Evolutionary conservation across 2,113 vertebrate species (phyloP).

Genomic region (Coracopsis vasa): DNA sequence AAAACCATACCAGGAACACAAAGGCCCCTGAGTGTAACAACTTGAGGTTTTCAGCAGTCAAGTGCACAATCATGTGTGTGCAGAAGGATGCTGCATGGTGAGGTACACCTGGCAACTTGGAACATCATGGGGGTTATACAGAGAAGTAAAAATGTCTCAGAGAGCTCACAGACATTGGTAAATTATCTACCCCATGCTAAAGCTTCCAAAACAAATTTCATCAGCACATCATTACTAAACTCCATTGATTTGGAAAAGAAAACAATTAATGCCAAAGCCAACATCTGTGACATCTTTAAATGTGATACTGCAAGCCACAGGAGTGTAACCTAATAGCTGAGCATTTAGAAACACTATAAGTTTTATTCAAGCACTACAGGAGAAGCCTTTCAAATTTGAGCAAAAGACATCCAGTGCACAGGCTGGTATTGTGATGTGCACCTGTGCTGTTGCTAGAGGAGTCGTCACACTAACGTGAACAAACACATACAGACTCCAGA

Average conservation of each 20-base stretch:
- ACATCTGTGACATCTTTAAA: slow-evolving; percentile 50
- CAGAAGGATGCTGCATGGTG: not conserved
- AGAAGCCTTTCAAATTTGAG: not conserved
- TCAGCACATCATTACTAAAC: slow-evolving; percentile 10
- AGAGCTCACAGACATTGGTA: not conserved
- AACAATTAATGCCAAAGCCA: slow-evolving; percentile 44
- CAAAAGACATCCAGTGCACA: not conserved
- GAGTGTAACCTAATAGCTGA: not conserved
- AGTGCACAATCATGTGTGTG: fast-evolving
- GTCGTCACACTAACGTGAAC: not conserved
- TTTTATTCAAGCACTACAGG: not conserved
- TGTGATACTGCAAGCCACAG: not conserved
- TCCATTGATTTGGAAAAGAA: slow-evolving; percentile 44
- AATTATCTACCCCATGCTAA: not conserved
- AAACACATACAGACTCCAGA: not conserved
- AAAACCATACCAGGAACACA: not conserved
- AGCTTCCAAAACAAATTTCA: slow-evolving; percentile 14
- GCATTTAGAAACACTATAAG: not conserved
- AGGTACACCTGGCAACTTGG: not conserved
- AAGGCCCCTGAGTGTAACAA: fast-evolving
- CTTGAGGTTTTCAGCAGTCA: not conserved
- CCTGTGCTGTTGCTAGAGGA: not conserved
- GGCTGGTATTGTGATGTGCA: not conserved
- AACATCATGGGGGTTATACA: fast-evolving
- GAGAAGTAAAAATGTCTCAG: not conserved